These are phyloP conservation scores for Gymnothorax reevesii DNA, from an alignment of 2,797 vertebrate species.

Conservation along the genomic window DNA sequence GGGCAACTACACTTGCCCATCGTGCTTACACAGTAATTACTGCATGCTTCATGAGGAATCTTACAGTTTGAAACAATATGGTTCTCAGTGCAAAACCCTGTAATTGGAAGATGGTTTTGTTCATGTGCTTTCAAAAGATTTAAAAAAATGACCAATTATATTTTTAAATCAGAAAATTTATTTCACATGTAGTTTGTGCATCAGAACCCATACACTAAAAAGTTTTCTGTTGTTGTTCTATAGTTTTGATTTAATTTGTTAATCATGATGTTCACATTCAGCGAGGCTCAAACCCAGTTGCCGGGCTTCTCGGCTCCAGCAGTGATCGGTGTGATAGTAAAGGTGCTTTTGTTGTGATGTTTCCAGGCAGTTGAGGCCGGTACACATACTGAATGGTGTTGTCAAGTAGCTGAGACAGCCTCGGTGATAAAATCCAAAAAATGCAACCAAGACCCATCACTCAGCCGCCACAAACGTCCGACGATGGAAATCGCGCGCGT, in stretches of 20 bases:
- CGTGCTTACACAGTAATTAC: not conserved
- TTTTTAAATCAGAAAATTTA: not conserved
- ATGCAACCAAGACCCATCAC: not conserved
- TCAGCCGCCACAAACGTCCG: not conserved
- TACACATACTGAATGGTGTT: not conserved
- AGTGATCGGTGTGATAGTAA: not conserved
- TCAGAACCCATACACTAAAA: no score
- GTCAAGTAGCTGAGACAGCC: not conserved
- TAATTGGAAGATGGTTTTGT: no score
- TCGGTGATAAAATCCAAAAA: not conserved
- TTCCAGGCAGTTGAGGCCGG: not conserved
- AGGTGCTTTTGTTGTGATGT: not conserved
- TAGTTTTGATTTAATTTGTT: not conserved
- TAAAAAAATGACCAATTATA: no score
- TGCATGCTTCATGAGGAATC: not conserved
- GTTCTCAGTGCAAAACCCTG: no score
- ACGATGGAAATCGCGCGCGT: not conserved
- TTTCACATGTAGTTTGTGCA: not conserved
- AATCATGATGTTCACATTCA: no score
- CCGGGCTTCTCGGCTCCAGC: not conserved
- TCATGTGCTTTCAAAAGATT: no score
- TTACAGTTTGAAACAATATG: no score
- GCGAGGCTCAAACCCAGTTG: not conserved
- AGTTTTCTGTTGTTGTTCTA: no score
- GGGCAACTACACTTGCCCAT: no score